phyloP scores from a whole-genome alignment of 2,888 invertebrate species.

The Netelia melanura region DNA sequence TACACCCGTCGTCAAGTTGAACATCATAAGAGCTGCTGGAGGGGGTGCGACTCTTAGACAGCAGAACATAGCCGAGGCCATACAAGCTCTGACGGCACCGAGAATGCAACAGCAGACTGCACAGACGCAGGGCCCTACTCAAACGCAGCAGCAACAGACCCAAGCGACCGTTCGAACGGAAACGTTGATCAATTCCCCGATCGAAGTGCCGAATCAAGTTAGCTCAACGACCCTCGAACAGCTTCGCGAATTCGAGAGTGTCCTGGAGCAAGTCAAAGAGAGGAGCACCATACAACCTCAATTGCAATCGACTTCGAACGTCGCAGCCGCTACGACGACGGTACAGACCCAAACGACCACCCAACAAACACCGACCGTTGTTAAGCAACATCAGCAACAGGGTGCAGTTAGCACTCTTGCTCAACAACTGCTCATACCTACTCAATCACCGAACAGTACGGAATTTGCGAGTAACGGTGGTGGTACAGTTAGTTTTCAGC shows the following conservation, averaged over 20 bases:
- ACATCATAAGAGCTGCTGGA: conserved; percentile 77
- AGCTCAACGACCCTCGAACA: conserved; percentile 92
- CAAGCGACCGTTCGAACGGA: conserved; percentile 78
- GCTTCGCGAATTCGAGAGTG: conserved; percentile 92
- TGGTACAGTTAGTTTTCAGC: conserved; percentile 76
- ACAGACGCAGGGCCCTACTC: conserved; percentile 83
- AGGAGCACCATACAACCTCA: conserved; percentile 88
- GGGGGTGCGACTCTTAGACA: conserved; percentile 74
- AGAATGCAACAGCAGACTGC: conserved; percentile 84
- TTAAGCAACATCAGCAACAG: conserved; percentile 74
- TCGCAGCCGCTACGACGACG: conserved; percentile 74
- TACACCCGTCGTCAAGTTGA: conserved; percentile 83
- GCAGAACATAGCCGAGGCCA: conserved; percentile 78
- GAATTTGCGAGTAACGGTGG: conserved; percentile 78
- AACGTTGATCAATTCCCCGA: conserved; percentile 77
- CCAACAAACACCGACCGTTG: conserved; percentile 70
- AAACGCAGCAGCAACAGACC: conserved; percentile 87
- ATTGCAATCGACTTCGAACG: conserved; percentile 73
- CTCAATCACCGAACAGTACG: conserved; percentile 73
- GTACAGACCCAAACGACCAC: conserved; percentile 81
- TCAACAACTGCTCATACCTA: conserved; percentile 81
- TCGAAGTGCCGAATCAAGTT: conserved; percentile 84
- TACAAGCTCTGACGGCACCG: conserved; percentile 79
- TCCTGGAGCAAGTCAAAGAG: conserved; percentile 92
- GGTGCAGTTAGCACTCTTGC: conserved; percentile 76